phyloP scores from a whole-genome alignment of 2,797 vertebrate species.

The Myripristis jacobus region DNA sequence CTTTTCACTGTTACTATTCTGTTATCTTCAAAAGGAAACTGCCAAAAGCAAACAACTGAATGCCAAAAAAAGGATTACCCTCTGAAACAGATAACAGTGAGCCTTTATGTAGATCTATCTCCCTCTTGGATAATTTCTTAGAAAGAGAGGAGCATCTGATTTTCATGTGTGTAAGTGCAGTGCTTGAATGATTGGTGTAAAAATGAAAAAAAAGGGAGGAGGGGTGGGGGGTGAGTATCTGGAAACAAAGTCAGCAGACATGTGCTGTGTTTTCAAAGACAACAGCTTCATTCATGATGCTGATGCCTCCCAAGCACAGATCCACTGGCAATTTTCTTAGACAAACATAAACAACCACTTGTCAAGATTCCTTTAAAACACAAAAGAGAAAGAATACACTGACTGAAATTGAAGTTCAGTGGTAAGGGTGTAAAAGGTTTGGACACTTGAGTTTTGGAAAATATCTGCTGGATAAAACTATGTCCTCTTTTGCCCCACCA shows the following conservation, averaged over 20 bases:
- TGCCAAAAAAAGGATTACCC: conserved; percentile 4
- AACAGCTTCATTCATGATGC: neutral
- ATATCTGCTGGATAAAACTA: conserved; percentile 40
- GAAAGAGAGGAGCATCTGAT: too few species aligned
- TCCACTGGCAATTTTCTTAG: neutral
- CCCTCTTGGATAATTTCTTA: too few species aligned
- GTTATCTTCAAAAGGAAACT: conserved; percentile 17
- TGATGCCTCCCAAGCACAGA: neutral
- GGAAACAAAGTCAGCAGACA: neutral
- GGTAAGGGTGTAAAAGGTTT: conserved; percentile 35
- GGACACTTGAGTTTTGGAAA: conserved; percentile 19
- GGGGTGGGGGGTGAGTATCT: too few species aligned
- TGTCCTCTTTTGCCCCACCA: conserved; percentile 26
- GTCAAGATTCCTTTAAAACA: neutral
- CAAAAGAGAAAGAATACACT: conserved; percentile 1
- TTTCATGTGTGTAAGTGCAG: too few species aligned
- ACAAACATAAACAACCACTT: neutral
- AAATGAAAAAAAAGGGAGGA: neutral
- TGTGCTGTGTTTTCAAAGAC: conserved; percentile 1
- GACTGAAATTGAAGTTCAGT: conserved; percentile 31
- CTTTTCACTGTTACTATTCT: conserved; percentile 31
- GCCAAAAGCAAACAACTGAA: conserved; percentile 1
- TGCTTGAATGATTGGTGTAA: neutral
- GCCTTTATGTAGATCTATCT: too few species aligned
- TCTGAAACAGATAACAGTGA: conserved; percentile 1